Evolutionary conservation across 2,888 invertebrate genomes (phyloP).

Genomic region (Metallyticus violacea): DNA sequence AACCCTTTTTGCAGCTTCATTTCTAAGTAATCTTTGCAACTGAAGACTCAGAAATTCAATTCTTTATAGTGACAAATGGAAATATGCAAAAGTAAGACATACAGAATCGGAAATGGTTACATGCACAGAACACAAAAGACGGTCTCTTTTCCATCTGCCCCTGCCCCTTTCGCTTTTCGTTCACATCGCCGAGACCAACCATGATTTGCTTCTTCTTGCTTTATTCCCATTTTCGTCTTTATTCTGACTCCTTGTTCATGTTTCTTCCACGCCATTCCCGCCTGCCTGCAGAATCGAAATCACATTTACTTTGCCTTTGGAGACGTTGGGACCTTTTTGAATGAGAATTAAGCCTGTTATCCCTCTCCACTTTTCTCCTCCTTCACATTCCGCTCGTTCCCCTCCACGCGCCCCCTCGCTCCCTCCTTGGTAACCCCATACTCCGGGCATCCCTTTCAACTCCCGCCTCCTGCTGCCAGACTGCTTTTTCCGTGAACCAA

Average conservation of each 20-base stretch:
- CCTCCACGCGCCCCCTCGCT: neutral
- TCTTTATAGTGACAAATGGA: too few species aligned
- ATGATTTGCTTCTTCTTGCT: slow-evolving; percentile 23
- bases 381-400: neutral
- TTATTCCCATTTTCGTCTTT: slow-evolving; percentile 22
- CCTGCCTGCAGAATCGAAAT: slow-evolving; percentile 24
- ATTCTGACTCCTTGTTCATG: neutral
- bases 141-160: neutral
- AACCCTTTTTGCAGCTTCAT: too few species aligned
- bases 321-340: slow-evolving; percentile 31
- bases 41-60: too few species aligned
- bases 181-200: neutral
- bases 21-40: too few species aligned
- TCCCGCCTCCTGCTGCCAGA: slow-evolving; percentile 17
- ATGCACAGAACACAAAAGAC: neutral
- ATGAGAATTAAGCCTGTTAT: slow-evolving; percentile 34
- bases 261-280: neutral
- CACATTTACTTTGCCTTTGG: slow-evolving; percentile 30
- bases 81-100: too few species aligned
- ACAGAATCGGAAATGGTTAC: neutral
- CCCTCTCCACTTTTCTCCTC: slow-evolving; percentile 12
- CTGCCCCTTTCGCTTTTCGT: neutral
- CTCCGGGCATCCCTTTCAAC: slow-evolving; percentile 5
- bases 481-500: slow-evolving; percentile 35
- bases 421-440: neutral